Evolutionary conservation across 2,797 vertebrate genomes (phyloP).

Genomic region (Ficedula albicollis): DNA sequence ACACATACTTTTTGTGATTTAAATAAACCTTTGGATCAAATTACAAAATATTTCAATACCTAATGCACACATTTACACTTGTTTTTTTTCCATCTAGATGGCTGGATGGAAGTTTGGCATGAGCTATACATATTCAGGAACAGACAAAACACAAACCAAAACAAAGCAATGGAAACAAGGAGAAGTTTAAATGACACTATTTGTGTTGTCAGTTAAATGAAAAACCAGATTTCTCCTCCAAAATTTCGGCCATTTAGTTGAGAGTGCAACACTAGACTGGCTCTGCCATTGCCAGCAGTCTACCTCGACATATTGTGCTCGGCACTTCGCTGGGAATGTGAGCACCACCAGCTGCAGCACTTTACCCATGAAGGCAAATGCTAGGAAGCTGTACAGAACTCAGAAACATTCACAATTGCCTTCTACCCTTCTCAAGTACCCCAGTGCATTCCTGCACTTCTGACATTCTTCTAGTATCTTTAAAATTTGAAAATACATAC

Average conservation of each 20-base stretch:
- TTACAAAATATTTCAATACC: conserved; percentile 49
- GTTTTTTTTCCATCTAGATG: not conserved
- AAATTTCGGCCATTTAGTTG: not conserved
- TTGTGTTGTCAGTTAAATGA: not conserved
- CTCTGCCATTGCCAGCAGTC: not conserved
- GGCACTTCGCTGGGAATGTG: rapidly evolving
- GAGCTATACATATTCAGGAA: not conserved
- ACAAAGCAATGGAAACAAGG: not conserved
- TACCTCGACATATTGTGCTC: not conserved
- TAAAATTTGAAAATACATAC: not conserved
- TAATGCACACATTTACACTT: conserved; percentile 19
- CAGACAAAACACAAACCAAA: not conserved
- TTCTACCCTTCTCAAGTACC: not conserved
- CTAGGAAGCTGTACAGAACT: not conserved
- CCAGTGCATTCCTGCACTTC: not conserved
- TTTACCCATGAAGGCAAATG: not conserved
- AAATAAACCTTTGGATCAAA: conserved; percentile 48
- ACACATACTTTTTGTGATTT: conserved; percentile 64
- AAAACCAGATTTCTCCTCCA: not conserved
- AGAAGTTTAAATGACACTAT: not conserved
- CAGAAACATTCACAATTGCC: not conserved
- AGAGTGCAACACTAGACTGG: not conserved
- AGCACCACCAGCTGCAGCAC: not conserved
- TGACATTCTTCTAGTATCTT: not conserved
- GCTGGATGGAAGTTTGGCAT: not conserved